Conservation (phyloP, 2,888 invertebrate genomes). For the Temnothorax ravouxi region DNA sequence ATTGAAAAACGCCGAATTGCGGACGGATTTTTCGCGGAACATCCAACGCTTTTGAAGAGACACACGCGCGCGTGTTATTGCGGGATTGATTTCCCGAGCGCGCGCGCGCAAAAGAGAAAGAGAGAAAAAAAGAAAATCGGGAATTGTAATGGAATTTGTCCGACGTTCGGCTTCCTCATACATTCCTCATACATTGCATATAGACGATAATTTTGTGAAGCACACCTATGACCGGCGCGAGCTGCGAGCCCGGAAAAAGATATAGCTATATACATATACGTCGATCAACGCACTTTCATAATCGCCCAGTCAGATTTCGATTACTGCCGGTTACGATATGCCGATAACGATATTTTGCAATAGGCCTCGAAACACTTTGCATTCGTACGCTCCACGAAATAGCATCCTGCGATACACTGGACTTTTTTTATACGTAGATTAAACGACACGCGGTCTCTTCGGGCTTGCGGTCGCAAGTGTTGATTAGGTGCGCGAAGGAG, state of each 20-base stretch:
- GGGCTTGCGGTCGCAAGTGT: slow-evolving; percentile 82
- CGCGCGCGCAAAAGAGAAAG: slow-evolving; percentile 26
- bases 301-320: slow-evolving; percentile 3
- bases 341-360: slow-evolving; percentile 31
- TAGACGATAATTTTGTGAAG: slow-evolving; percentile 83
- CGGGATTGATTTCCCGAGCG: slow-evolving; percentile 44
- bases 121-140: neutral
- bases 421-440: slow-evolving; percentile 53
- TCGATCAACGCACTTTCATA: neutral
- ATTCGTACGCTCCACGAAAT: neutral
- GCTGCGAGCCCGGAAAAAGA: neutral
- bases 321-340: slow-evolving; percentile 20
- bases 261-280: neutral
- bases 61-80: slow-evolving; percentile 35
- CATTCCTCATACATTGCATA: slow-evolving; percentile 82
- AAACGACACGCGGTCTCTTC: slow-evolving; percentile 76
- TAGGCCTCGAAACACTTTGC: slow-evolving; percentile 27
- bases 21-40: slow-evolving; percentile 67
- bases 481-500: slow-evolving; percentile 76
- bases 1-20: slow-evolving; percentile 72
- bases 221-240: slow-evolving; percentile 76
- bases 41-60: slow-evolving; percentile 30
- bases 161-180: slow-evolving; percentile 74
- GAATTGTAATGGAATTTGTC: slow-evolving; percentile 61
- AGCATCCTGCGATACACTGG: neutral